Base-by-base conservation (phyloP, 2,113 vertebrate species). In the Zootoca vivipara region DNA sequence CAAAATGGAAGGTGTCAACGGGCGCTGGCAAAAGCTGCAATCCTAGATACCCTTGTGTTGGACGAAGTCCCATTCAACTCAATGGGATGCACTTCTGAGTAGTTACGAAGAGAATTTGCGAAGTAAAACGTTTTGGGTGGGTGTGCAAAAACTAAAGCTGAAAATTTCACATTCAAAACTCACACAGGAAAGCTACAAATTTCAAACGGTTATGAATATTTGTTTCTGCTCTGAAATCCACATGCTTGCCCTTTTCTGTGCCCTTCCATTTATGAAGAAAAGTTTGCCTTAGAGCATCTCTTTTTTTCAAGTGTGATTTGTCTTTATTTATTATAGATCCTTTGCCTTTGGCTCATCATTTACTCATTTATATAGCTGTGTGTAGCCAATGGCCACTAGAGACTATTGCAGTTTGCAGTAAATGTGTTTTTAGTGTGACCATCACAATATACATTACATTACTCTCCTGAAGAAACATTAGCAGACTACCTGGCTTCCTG, bases 381-480 rank as follows among this genome's bases (percentile, higher is more conserved):
- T 90, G 89, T 74, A 92, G 92, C 87, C 85, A 94, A 87, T 58
- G 83, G 77, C 84, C 94, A 91, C 92, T 82, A 89, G 88, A 93
- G 91, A 94, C 85, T 1, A 89, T 62, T 6, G 0, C 75, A 78
- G 82, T n/a, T 89, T 89, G 92, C 15, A 89, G 89, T 0, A 3
- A 93, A 81, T 90, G 40, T 33, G 74, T 90, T 86, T 90, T 90
- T 92, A 81, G 84, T 33, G 77, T 95, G 92, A 92, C 93, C 93
- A 86, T 79, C 87, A 87, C 58, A 46, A 75, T 85, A 89, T 78
- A 89, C 94, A 94, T 93, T 92, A 73, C 85, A 89, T 91, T 92
- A 92, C 92, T 94, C 93, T 95, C 94, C 78, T 90, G 92, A 91
- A 92, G 89, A 92, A 94, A 91, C 87, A 91, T 90, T 91, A 92